Conservation (phyloP, 1,140 invertebrate genomes). For the Musca vetustissima region DNA sequence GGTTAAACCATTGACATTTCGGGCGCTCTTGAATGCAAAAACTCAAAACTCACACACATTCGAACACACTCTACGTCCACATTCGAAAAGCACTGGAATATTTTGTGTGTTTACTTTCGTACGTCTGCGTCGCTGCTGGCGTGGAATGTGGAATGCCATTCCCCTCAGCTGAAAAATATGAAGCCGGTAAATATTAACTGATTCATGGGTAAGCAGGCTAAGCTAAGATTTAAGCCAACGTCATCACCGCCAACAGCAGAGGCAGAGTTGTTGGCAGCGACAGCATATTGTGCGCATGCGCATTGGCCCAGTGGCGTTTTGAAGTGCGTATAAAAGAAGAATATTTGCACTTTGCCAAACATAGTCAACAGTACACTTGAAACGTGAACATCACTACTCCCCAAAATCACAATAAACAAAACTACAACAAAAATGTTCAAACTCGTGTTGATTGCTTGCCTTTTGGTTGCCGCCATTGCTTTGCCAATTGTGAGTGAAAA, state of each 20-base stretch:
- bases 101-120: no score
- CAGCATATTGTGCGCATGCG: no score
- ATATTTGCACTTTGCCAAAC: slow-evolving; percentile 17
- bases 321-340: slow-evolving; percentile 26
- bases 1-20: no score
- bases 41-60: no score
- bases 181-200: no score
- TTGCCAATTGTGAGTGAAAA: slow-evolving; percentile 25
- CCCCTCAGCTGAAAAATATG: no score
- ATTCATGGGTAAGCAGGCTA: no score
- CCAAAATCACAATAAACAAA: neutral
- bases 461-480: slow-evolving; percentile 19
- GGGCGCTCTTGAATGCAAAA: no score
- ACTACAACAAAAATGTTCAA: slow-evolving; percentile 23
- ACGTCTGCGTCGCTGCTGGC: no score
- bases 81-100: no score
- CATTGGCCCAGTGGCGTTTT: neutral
- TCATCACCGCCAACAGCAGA: neutral
- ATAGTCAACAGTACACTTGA: slow-evolving; percentile 24
- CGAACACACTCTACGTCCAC: no score
- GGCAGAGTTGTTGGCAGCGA: neutral
- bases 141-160: no score
- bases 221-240: neutral
- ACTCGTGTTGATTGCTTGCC: slow-evolving; percentile 20
- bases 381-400: slow-evolving; percentile 24